Base-by-base conservation (phyloP, 1,140 invertebrate genomes). In the Scaptomyza hsui region DNA sequence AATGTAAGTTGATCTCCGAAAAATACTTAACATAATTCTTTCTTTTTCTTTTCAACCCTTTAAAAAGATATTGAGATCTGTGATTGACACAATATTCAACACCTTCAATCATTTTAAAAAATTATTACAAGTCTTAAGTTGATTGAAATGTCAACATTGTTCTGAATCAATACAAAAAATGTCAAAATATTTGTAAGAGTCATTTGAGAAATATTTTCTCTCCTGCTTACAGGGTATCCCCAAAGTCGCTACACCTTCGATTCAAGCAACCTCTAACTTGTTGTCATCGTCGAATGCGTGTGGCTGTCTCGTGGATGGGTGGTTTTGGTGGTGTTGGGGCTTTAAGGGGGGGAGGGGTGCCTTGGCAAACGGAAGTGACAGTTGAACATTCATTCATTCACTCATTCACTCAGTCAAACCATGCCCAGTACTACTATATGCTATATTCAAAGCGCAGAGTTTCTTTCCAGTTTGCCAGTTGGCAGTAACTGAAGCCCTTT, bases 351-450 rank as follows among this genome's bases (percentile, higher is more conserved):
- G 19, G 1, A 48, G 69, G 69, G 60, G 16, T 79, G 71, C 61
- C 72, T 51, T 52, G 60, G 53, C 76, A 60, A 75, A 52, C 81
- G 81, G 81, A 85, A 85, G 82, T 85, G 81, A 85, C 81, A 85
- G 82, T 86, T 86, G 82, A 88, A 86, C 82, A 88, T 86, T 86
- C 78, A 88, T 81, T 85, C 81, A 88, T 80, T 82, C 77, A 80
- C 51, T 62, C 72, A 7, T 13, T 79, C 79, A 69, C 55, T 75
- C 78, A 75, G 52, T 44, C 37, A 64, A 32, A 16, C 49, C 52
- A 47, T 64, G 49, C 45, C 59, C 59, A 39, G 26, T 18, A 37
- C 9, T 29, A 9, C 7, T 2, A 6, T 10, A 9, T 21, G 21
- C 35, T 32, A 15, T 29, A 37, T 19, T 3, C 32, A 18, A 19